phyloP scores from a whole-genome alignment of 2,113 vertebrate genomes.

The Phoxinus phoxinus region DNA sequence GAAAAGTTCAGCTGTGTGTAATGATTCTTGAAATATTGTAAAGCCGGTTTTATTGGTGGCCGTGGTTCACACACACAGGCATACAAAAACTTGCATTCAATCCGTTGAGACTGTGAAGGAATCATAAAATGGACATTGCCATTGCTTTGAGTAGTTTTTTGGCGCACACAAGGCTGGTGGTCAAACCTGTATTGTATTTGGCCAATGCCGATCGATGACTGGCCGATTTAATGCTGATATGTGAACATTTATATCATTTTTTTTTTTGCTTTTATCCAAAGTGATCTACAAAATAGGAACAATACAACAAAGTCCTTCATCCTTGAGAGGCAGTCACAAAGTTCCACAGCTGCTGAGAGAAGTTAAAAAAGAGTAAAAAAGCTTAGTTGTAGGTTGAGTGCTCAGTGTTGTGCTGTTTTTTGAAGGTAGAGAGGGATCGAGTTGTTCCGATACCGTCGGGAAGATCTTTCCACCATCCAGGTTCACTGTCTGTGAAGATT shows the following conservation, averaged over 20 bases:
- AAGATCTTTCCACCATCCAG: neutral
- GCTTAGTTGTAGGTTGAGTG: neutral
- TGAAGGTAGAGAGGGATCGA: neutral
- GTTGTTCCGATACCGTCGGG: neutral
- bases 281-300: neutral
- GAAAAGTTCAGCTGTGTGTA: constrained; percentile 8
- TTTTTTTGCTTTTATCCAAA: neutral
- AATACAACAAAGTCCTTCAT: neutral
- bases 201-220: neutral
- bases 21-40: constrained; percentile 8
- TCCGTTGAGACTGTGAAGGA: neutral
- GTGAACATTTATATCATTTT: neutral
- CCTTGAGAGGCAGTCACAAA: neutral
- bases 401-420: neutral
- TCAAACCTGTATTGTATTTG: neutral
- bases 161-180: neutral
- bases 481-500: neutral
- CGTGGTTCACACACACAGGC: neutral
- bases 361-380: neutral
- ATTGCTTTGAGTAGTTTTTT: constrained; percentile 18
- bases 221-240: neutral
- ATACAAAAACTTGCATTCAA: neutral
- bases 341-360: neutral
- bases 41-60: neutral
- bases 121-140: neutral